phyloP scores from a whole-genome alignment of 2,888 invertebrate species.

The Eristalis intricaria region DNA sequence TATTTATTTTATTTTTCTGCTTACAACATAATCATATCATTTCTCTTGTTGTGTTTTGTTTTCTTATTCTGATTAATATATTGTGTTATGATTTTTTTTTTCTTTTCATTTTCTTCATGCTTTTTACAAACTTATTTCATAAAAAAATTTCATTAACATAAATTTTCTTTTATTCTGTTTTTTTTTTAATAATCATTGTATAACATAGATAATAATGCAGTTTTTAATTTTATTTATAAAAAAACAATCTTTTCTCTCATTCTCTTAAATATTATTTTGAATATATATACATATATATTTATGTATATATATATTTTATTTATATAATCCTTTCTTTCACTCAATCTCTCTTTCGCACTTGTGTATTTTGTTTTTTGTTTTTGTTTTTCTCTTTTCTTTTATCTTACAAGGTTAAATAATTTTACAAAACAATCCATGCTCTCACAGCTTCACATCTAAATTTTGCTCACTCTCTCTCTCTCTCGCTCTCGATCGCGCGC shows the following conservation, averaged over 20 bases:
- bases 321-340: slow-evolving; percentile 68
- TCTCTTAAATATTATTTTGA: slow-evolving; percentile 74
- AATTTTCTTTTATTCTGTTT: background rate
- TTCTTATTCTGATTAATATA: slow-evolving; percentile 21
- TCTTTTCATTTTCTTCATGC: slow-evolving; percentile 1
- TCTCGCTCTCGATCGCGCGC: slow-evolving; percentile 4
- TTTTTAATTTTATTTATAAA: slow-evolving; percentile 75
- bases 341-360: slow-evolving; percentile 52
- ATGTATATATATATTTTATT: background rate
- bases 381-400: slow-evolving; percentile 40
- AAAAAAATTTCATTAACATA: slow-evolving; percentile 27
- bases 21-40: slow-evolving; percentile 56
- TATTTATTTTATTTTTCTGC: slow-evolving; percentile 18
- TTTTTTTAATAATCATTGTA: slow-evolving; percentile 53
- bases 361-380: slow-evolving; percentile 27
- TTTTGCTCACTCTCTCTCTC: slow-evolving; percentile 1
- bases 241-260: slow-evolving; percentile 80
- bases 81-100: slow-evolving; percentile 29
- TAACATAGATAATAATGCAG: slow-evolving; percentile 67
- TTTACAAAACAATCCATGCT: slow-evolving; percentile 63
- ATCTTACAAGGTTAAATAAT: slow-evolving; percentile 51
- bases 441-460: slow-evolving; percentile 35
- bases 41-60: slow-evolving; percentile 30
- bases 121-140: slow-evolving; percentile 53
- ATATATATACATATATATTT: slow-evolving; percentile 25